phyloP scores from a whole-genome alignment of 2,888 invertebrate species.

The Fabriciana adippe region DNA sequence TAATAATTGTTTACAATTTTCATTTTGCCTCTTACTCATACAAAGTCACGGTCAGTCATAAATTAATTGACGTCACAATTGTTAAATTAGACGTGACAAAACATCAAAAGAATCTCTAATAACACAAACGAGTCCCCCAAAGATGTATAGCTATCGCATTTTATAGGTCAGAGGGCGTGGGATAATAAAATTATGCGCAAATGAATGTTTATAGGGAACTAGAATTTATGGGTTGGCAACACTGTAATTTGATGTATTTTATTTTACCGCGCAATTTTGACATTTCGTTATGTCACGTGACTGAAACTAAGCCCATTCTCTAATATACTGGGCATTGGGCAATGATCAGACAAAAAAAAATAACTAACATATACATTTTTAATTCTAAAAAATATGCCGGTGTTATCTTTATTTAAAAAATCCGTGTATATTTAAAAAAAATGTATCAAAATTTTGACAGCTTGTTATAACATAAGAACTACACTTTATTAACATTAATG shows the following conservation, averaged over 20 bases:
- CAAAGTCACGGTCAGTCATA: conserved; percentile 1
- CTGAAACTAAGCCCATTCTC: no score
- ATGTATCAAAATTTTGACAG: no score
- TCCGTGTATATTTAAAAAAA: no score
- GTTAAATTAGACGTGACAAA: not conserved
- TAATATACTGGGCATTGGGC: no score
- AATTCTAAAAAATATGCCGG: no score
- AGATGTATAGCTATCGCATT: conserved; percentile 23
- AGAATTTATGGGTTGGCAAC: conserved; percentile 43
- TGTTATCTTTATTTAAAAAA: no score
- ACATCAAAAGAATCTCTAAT: conserved; percentile 9
- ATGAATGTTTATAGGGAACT: conserved; percentile 45
- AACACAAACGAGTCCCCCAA: not conserved
- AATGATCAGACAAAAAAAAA: no score
- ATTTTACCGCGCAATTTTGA: conserved; percentile 22
- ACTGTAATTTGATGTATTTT: conserved; percentile 41
- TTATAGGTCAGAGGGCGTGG: conserved; percentile 44
- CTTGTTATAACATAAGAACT: no score
- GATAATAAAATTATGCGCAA: conserved; percentile 42
- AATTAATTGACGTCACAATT: not conserved
- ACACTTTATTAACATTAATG: conserved; percentile 8
- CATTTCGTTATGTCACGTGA: not conserved
- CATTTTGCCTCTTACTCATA: not conserved
- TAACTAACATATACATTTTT: no score
- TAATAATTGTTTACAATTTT: no score